phyloP scores from a whole-genome alignment of 2,888 invertebrate genomes.

The Hyalella azteca region DNA sequence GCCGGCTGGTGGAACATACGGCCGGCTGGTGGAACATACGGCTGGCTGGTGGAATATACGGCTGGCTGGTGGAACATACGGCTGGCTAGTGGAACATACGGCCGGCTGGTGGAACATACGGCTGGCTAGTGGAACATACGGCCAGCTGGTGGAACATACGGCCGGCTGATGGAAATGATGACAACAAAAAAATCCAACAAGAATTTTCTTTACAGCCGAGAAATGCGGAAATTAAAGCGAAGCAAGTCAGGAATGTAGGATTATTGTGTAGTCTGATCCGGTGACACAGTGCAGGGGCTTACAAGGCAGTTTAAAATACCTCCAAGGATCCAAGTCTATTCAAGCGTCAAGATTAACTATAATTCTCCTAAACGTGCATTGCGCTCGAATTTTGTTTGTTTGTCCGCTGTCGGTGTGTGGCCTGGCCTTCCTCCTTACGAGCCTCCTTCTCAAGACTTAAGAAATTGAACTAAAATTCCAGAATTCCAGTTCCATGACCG shows the following conservation, averaged over 20 bases:
- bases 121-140: no score
- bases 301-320: conserved; percentile 29
- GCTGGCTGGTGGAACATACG: no score
- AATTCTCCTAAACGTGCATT: background rate
- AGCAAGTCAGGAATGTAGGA: no score
- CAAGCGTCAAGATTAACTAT: conserved; percentile 3
- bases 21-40: no score
- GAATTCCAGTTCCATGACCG: conserved; percentile 22
- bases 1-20: no score
- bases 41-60: no score
- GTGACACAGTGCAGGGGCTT: background rate
- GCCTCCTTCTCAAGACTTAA: conserved; percentile 9
- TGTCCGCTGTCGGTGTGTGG: conserved; percentile 24
- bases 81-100: no score
- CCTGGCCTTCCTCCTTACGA: background rate
- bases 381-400: conserved; percentile 11
- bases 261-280: background rate
- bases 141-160: no score
- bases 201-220: no score
- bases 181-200: background rate
- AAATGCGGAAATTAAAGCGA: no score
- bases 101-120: no score
- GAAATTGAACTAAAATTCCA: conserved; percentile 3
- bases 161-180: no score
- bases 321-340: background rate